These are phyloP conservation scores for Anthopleura sola DNA, from an alignment of 64 coral and sea anemone genomes.

Conservation along the genomic window DNA sequence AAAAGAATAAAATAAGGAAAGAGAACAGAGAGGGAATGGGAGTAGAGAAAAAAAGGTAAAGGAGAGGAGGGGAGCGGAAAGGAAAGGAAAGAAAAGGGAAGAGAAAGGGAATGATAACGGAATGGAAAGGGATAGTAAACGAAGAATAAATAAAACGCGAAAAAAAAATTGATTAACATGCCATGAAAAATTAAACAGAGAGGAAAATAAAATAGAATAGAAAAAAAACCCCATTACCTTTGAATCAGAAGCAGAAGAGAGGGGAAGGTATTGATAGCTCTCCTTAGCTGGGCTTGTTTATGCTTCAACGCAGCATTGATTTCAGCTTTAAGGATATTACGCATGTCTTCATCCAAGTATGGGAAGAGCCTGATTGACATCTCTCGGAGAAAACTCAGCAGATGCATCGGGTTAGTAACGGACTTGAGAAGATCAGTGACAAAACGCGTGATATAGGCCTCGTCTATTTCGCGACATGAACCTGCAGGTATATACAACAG, in stretches of 20 bases:
- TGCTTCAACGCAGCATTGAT: neutral
- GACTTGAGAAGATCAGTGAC: neutral
- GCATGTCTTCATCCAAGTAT: neutral
- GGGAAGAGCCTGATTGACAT: neutral
- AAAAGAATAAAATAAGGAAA: neutral
- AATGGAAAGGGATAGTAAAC: neutral
- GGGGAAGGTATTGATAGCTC: neutral
- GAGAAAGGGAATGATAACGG: neutral
- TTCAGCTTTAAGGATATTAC: neutral
- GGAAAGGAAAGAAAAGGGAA: neutral
- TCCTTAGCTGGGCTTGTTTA: neutral
- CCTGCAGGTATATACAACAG: neutral
- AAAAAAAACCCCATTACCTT: neutral
- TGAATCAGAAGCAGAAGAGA: neutral
- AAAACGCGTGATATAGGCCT: neutral
- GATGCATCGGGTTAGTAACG: neutral
- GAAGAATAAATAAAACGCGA: too few relatives aligned
- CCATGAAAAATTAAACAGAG: too few relatives aligned
- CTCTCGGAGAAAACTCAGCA: neutral
- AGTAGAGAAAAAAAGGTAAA: neutral
- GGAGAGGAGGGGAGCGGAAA: neutral
- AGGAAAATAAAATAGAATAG: too few relatives aligned
- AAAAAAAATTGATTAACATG: too few relatives aligned
- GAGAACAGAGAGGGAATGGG: too few relatives aligned
- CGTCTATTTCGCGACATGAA: neutral